phyloP scores from a whole-genome alignment of 1,140 invertebrate genomes.

The Caenorhabditis inopinata region DNA sequence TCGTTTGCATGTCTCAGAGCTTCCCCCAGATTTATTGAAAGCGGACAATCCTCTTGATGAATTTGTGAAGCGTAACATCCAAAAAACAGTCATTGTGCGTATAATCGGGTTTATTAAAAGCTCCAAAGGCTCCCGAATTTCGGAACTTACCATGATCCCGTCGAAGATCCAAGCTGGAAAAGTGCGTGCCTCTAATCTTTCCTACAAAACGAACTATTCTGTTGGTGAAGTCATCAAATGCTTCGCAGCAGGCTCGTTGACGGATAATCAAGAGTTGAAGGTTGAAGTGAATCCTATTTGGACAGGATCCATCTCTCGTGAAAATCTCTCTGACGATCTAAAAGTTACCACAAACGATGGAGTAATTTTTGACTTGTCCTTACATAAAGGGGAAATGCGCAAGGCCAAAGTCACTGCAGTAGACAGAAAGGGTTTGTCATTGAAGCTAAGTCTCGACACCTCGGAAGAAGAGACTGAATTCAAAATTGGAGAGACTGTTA shows the following conservation, averaged over 20 bases:
- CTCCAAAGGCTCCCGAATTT: background rate
- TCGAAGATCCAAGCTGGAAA: background rate
- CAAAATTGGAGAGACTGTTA: background rate
- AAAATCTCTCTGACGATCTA: background rate
- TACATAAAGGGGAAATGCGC: background rate
- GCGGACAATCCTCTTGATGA: constrained; percentile 47
- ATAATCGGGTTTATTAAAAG: constrained; percentile 52
- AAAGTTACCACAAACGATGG: background rate
- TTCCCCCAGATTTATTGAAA: constrained; percentile 38
- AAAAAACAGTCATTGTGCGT: constrained; percentile 55
- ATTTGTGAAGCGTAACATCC: constrained; percentile 51
- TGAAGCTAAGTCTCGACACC: background rate
- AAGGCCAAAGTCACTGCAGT: background rate
- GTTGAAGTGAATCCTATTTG: constrained; percentile 21
- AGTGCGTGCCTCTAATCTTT: background rate
- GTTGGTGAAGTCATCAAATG: constrained; percentile 15
- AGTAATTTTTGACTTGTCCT: background rate
- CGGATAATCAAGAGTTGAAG: background rate
- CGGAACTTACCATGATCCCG: constrained; percentile 13
- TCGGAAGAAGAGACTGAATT: background rate
- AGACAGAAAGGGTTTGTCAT: background rate
- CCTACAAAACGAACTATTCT: constrained; percentile 1
- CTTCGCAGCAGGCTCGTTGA: background rate
- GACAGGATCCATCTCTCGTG: background rate
- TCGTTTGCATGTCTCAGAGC: constrained; percentile 56